Evolutionary conservation across 2,113 vertebrate species (phyloP).

Genomic region (Odocoileus hemionus): DNA sequence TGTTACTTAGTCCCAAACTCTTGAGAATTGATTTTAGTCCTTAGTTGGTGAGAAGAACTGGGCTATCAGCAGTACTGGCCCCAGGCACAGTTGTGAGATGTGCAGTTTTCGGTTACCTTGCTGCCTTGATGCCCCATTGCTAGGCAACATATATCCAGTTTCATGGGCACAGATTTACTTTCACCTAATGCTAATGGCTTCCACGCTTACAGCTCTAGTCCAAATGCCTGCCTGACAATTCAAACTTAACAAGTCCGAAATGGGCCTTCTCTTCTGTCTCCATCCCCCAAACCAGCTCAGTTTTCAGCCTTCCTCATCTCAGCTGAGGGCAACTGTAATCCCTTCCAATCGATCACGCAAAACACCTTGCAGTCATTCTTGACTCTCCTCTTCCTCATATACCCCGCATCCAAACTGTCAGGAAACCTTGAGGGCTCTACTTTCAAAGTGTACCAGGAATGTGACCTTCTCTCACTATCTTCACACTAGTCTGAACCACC

Average conservation of each 20-base stretch:
- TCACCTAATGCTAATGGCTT: not conserved
- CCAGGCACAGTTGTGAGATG: not conserved
- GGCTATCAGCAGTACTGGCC: not conserved
- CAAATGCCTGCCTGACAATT: not conserved
- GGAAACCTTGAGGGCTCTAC: not conserved
- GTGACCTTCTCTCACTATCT: not conserved
- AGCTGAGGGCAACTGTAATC: not conserved
- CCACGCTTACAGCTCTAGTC: not conserved
- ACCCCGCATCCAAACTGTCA: not conserved
- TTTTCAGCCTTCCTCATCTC: not conserved
- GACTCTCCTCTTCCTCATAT: not conserved
- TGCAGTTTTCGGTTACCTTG: not conserved
- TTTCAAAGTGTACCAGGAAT: conserved; percentile 23
- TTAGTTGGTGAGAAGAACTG: not conserved
- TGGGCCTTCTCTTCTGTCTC: not conserved
- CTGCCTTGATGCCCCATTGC: not conserved
- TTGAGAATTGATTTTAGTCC: not conserved
- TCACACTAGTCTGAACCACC: not conserved
- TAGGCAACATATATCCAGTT: not conserved
- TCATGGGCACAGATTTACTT: not conserved
- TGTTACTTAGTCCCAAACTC: not conserved
- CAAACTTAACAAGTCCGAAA: not conserved
- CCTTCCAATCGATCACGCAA: not conserved
- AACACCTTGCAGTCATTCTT: not conserved
- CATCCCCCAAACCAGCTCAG: not conserved